Base-by-base conservation (phyloP, 2,888 invertebrate species). In the Operophtera brumata region DNA sequence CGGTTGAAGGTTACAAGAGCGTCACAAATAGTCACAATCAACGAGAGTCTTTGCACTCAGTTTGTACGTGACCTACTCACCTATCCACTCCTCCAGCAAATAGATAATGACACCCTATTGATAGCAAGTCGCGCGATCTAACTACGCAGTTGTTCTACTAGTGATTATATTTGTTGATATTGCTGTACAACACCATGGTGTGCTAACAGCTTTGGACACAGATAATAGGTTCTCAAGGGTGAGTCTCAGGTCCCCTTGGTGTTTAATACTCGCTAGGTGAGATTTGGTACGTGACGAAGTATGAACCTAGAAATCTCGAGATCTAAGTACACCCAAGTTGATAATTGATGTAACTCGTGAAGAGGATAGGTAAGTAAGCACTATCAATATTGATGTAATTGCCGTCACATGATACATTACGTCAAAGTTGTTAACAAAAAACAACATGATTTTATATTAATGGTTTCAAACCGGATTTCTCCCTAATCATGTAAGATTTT, bases 61-160 rank as follows among this genome's bases (percentile, higher is more conserved):
- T 69, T 70, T 52, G 51, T 37, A 46, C 57, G 62, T 64, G 68
- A 73, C 71, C 73, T 62, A 68, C 55, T 68, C 67, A 64, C 58
- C 58, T 53, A 60, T 34, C 43, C 54, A 49, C 42, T 54, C 62
- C 64, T 62, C 55, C 59, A 51, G 36, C 65, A 69, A 69, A 61
- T 67, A 62, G 66, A 73, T 75, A 69, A 74, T 71, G 44, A 32
- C 48, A 57, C 57, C 57, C 57, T 49, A 57, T 52, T 48, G 48
- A 52, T 45, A 54, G 47, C 30, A 26, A 59, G 49, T 59, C 53
- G 48, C 56, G 44, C 56, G 50, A 62, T 50, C 51, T 36, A 55
- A 67, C 69, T 74, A 48, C 74, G 56, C 44, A 56, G 35, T 51
- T 50, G 20, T 30, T 30, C 30, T 30, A 30, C 30, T 7, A 25